These are phyloP conservation scores for Thereuonema tuberculata DNA, from an alignment of 1,140 invertebrate species.

Conservation along the genomic window DNA sequence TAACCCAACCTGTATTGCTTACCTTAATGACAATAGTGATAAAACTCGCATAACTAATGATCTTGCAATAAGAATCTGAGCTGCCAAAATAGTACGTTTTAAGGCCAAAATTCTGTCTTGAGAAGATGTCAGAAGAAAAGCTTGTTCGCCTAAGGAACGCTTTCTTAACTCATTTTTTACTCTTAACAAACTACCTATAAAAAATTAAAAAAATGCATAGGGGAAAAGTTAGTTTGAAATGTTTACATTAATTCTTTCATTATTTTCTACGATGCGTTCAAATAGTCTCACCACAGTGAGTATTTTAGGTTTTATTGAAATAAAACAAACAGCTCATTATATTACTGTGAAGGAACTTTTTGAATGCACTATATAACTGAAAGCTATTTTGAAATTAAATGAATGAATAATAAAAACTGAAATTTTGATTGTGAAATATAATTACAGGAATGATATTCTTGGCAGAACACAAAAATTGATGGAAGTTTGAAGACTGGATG, in stretches of 20 bases:
- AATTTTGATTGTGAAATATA: no score
- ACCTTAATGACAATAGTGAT: slow-evolving; percentile 40
- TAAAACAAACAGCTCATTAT: no score
- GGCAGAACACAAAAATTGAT: no score
- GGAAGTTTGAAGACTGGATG: no score
- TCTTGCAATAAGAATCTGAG: slow-evolving; percentile 41
- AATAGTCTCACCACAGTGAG: not conserved
- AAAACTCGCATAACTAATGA: slow-evolving; percentile 41
- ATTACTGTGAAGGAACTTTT: not conserved
- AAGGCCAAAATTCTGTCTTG: slow-evolving; percentile 38
- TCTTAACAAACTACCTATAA: not conserved
- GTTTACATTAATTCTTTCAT: no score
- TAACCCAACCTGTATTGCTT: no score
- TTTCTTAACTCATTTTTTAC: slow-evolving; percentile 16
- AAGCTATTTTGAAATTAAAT: not conserved
- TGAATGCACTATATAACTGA: not conserved
- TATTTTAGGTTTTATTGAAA: no score
- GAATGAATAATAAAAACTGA: no score
- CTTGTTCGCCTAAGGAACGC: slow-evolving; percentile 37
- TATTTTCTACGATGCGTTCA: no score
- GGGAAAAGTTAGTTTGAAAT: no score
- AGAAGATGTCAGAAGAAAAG: slow-evolving; percentile 30
- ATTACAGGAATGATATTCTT: no score
- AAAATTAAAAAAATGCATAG: not conserved
- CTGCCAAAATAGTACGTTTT: slow-evolving; percentile 35